phyloP scores from a whole-genome alignment of 2,888 invertebrate species.

The Microctonus aethiopoides region DNA sequence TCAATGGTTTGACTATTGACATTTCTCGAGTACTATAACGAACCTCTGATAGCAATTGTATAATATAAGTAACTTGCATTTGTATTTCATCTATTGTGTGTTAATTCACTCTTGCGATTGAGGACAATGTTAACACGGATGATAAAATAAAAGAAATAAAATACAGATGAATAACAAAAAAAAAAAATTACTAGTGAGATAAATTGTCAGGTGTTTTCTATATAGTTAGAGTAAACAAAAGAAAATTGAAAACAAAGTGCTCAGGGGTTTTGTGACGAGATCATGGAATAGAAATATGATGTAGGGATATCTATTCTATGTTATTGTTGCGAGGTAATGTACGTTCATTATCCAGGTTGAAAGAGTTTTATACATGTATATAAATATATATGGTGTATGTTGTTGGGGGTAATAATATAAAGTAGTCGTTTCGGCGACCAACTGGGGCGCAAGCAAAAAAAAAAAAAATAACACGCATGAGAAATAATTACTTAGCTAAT shows the following conservation, averaged over 20 bases:
- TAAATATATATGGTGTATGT: background rate
- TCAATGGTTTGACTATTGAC: background rate
- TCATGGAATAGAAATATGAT: conserved; percentile 18
- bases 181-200: no score
- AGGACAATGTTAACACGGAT: background rate
- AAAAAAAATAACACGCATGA: conserved; percentile 28
- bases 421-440: background rate
- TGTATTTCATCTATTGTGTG: conserved; percentile 5
- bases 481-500: conserved; percentile 32
- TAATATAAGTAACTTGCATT: background rate
- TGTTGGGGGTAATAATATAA: background rate
- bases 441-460: background rate
- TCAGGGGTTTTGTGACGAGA: conserved; percentile 11
- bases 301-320: no score
- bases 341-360: conserved; percentile 14
- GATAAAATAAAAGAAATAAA: background rate
- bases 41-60: conserved; percentile 5
- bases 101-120: background rate
- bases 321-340: conserved; percentile 12
- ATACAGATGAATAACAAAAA: background rate
- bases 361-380: background rate
- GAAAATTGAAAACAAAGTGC: conserved; percentile 14
- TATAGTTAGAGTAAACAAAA: conserved; percentile 2
- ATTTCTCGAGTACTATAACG: background rate
- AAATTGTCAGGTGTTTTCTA: background rate